Base-by-base conservation (phyloP, 2,888 invertebrate genomes). In the Zeuzera pyrina region DNA sequence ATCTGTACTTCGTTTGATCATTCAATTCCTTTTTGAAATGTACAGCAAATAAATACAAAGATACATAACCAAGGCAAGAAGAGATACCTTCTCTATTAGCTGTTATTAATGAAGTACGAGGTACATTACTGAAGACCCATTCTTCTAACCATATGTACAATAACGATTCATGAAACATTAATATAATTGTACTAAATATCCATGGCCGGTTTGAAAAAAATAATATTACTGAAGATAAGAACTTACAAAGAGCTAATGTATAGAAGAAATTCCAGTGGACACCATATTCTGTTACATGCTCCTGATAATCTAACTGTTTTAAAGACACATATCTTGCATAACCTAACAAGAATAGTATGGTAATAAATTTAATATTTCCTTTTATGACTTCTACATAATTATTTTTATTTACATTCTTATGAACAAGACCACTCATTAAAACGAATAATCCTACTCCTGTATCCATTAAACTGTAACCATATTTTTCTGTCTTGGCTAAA, bases 231-330 rank as follows among this genome's bases (percentile, higher is more conserved):
- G 88, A 88, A 22, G 91, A 89, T 12, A 92, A 55, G 1, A 94
- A 61, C 72, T 94, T 95, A 11, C 95, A 90, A 23, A 90, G 72
- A 2, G 94, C 95, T 34, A 99, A 74, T 0, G 97, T 98, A 45
- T 97, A 90, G 69, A 98, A 99, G 65, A 99, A 99, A 72, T 99
- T 99, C 94, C 98, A 97, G 67, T 99, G 98, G 0, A 91, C 86
- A 0, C 99, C 99, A 83, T 99, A 99, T 66, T 99, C 99, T 0
- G 92, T 88, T 0, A 93, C 88, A 65, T 95, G 93, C 52, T 93
- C 91, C 35, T 94, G 92, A 66, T 99, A 98, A 44, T 92, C 88
- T 1, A 91, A 72, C 24, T 87, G 63, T 50, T 87, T 87, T 1
- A 91, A 62, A 10, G 84, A 65, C 2, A 89, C 31, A 43, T 86